Percentiles rank a stretch among this genome's conserved stretches.
Evolutionary conservation across 2,797 vertebrate species (phyloP).

Genomic region (Myotis daubentonii): DNA sequence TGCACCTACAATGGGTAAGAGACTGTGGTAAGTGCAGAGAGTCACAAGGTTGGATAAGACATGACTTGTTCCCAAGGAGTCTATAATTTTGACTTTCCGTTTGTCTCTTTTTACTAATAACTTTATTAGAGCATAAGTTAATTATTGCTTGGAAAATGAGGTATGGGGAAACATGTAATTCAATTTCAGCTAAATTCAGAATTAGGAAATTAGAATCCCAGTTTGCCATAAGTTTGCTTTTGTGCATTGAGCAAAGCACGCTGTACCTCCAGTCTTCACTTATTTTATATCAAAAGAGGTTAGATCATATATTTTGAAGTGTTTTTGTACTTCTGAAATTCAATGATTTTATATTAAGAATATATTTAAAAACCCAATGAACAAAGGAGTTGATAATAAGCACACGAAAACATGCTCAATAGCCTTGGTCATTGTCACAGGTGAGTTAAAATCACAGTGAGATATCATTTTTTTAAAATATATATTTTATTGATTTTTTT

Average conservation of each 20-base stretch:
- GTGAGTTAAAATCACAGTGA: neutral
- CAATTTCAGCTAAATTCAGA: slow-evolving; percentile 36
- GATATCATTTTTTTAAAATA: neutral
- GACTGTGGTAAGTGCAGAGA: neutral
- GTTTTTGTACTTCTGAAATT: neutral
- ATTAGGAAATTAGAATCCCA: neutral
- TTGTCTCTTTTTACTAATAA: neutral
- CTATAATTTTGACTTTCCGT: neutral
- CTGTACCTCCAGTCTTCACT: neutral
- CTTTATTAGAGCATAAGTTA: neutral
- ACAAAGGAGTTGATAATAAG: neutral
- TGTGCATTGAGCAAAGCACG: neutral
- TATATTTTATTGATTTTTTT: no score
- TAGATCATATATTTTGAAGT: neutral
- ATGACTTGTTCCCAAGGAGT: neutral
- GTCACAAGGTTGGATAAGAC: neutral
- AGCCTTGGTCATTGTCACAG: neutral
- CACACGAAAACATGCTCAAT: neutral
- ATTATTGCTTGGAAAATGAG: neutral
- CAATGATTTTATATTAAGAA: neutral
- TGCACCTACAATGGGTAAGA: neutral
- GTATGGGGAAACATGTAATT: neutral
- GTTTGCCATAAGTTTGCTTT: neutral
- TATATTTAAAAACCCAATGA: neutral
- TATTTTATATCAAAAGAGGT: neutral